A percentile compares a stretch with the other conserved stretches of the same genome.
These are phyloP conservation scores for Phyllostomus hastatus DNA, from an alignment of 2,113 vertebrate genomes.

Conservation along the genomic window DNA sequence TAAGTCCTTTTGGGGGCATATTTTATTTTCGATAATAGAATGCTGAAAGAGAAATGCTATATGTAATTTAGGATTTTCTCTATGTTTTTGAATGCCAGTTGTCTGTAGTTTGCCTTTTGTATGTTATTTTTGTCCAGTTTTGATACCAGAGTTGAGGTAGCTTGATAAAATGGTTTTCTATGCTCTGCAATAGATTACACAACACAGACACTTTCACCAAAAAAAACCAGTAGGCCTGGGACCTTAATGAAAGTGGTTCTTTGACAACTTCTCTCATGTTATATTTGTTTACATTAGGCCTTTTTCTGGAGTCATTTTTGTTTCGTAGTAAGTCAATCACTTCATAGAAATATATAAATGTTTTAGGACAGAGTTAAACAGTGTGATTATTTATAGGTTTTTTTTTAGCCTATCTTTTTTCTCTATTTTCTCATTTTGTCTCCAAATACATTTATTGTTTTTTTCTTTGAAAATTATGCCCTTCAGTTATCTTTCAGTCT, in stretches of 20 bases:
- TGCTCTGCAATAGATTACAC: background rate
- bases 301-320: background rate
- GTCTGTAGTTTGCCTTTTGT: background rate
- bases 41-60: background rate
- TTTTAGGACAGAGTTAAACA: background rate
- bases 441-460: background rate
- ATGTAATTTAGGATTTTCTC: background rate
- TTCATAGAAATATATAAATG: background rate
- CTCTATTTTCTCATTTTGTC: slow-evolving; percentile 30
- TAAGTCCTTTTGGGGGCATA: background rate
- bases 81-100: background rate
- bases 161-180: background rate
- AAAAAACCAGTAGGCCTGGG: background rate
- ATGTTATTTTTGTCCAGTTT: background rate
- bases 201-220: background rate
- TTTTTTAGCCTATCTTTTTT: background rate
- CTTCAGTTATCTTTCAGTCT: slow-evolving; percentile 41
- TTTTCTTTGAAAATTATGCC: slow-evolving; percentile 41
- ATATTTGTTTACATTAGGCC: background rate
- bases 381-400: background rate
- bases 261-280: background rate
- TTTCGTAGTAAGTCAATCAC: background rate
- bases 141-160: background rate
- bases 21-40: background rate
- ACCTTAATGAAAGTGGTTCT: background rate